A percentile compares a stretch with the other conserved stretches of the same genome.
Evolutionary conservation across 2,888 invertebrate species (phyloP).

Genomic region (Athripsodes cinereus): DNA sequence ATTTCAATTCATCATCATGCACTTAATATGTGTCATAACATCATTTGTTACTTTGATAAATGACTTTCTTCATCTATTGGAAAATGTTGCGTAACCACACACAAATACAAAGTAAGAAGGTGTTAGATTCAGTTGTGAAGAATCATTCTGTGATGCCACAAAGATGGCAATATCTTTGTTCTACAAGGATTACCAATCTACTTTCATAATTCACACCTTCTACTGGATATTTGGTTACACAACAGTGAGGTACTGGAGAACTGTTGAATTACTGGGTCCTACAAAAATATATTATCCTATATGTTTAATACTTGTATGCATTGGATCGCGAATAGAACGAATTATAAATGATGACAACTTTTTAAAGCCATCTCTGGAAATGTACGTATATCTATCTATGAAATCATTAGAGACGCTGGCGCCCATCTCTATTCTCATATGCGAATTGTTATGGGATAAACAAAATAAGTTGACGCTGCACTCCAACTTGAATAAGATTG

Average conservation of each 20-base stretch:
- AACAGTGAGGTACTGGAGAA: slow-evolving; percentile 10
- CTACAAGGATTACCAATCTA: neutral
- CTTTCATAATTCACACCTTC: slow-evolving; percentile 5
- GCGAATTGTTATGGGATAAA: slow-evolving; percentile 7
- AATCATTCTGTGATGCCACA: too few relatives aligned
- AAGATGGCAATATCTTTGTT: neutral
- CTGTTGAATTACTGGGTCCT: slow-evolving; percentile 3
- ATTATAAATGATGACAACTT: slow-evolving; percentile 9
- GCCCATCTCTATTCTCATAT: slow-evolving; percentile 4
- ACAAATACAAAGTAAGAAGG: too few relatives aligned
- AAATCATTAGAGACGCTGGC: slow-evolving; percentile 6
- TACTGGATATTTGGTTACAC: slow-evolving; percentile 16
- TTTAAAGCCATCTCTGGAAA: neutral
- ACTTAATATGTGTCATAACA: too few relatives aligned
- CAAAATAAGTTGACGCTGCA: slow-evolving; percentile 9
- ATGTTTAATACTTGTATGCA: slow-evolving; percentile 8
- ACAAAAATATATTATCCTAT: slow-evolving; percentile 5
- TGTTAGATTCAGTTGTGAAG: too few relatives aligned
- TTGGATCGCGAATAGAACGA: slow-evolving; percentile 11
- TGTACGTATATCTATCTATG: slow-evolving; percentile 5
- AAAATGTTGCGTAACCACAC: too few relatives aligned
- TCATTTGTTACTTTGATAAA: too few relatives aligned
- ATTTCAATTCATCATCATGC: too few relatives aligned
- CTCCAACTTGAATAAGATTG: slow-evolving; percentile 6
- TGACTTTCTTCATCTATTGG: too few relatives aligned